These are phyloP conservation scores for Archocentrus centrarchus DNA, from an alignment of 2,113 vertebrate species.

Conservation along the genomic window DNA sequence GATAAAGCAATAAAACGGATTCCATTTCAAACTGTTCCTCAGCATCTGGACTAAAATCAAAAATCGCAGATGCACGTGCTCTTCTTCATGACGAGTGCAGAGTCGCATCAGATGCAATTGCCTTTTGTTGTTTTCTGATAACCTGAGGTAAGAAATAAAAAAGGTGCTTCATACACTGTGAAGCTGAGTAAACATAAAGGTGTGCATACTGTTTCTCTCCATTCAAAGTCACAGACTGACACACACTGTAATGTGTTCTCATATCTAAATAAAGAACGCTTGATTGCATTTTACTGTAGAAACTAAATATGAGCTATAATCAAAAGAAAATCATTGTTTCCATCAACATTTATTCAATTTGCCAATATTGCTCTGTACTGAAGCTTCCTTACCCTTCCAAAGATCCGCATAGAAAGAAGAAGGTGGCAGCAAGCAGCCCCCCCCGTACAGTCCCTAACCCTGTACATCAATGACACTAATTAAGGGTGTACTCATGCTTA, in stretches of 20 bases:
- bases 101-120: neutral
- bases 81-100: neutral
- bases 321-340: neutral
- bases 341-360: accelerated
- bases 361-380: neutral
- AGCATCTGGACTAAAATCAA: neutral
- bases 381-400: neutral
- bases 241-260: neutral
- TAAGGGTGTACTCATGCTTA: neutral
- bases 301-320: neutral
- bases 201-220: neutral
- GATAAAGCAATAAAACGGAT: neutral
- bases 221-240: neutral
- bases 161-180: conserved; percentile 1
- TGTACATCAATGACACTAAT: neutral
- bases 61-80: neutral
- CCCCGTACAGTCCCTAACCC: accelerated
- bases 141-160: neutral
- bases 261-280: too few relatives aligned
- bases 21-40: neutral
- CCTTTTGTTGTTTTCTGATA: neutral
- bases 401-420: neutral
- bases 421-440: neutral
- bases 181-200: neutral
- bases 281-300: neutral